Evolutionary conservation across 1,140 invertebrate species (phyloP).

Genomic region (Orchestia grillus): DNA sequence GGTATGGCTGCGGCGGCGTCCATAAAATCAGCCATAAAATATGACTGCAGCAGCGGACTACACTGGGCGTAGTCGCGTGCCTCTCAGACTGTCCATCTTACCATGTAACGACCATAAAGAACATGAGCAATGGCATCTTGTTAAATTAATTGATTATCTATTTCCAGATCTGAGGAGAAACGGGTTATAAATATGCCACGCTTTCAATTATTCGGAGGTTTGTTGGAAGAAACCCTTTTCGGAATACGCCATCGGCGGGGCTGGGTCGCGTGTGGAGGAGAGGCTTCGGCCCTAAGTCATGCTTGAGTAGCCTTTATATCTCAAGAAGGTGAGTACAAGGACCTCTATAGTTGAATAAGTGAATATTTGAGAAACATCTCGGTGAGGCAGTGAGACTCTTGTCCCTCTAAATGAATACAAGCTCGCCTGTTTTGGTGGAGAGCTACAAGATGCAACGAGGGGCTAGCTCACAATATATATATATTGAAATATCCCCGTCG

Average conservation of each 20-base stretch:
- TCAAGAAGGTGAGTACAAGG: background rate
- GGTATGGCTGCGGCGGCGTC: too few species aligned
- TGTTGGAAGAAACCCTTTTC: constrained; percentile 28
- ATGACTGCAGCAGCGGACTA: background rate
- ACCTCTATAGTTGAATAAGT: constrained; percentile 9
- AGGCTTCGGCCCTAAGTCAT: background rate
- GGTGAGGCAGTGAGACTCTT: background rate
- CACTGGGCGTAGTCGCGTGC: background rate
- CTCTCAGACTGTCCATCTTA: background rate
- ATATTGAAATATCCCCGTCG: background rate
- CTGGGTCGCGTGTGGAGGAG: background rate
- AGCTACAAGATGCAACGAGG: background rate
- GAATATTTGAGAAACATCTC: background rate
- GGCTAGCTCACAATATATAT: too few species aligned
- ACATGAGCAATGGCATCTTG: constrained; percentile 20
- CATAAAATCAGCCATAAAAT: too few species aligned
- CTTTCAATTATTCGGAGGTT: constrained; percentile 45
- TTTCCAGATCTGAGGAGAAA: constrained; percentile 50
- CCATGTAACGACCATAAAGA: constrained; percentile 36
- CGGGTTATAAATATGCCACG: constrained; percentile 22
- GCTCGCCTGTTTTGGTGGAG: background rate
- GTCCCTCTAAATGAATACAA: constrained; percentile 14
- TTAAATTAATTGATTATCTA: constrained; percentile 55
- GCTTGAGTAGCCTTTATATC: constrained; percentile 33
- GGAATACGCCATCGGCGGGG: background rate